Conservation (phyloP, 2,888 invertebrate genomes). For the Pollenia griseotomentosa region DNA sequence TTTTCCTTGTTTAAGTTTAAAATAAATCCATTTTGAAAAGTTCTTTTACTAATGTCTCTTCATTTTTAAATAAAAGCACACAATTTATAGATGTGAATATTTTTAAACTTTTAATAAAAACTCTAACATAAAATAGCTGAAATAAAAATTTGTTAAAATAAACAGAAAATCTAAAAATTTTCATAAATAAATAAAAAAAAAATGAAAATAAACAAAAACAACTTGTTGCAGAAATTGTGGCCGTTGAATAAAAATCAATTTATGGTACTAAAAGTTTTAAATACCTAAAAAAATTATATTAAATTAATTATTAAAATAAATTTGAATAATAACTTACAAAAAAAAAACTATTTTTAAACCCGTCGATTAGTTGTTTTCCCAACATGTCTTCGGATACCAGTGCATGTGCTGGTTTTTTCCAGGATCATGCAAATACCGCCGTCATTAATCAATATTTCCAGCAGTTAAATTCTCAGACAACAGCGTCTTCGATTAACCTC, state of each 20-base stretch:
- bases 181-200: constrained; percentile 10
- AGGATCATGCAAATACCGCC: constrained; percentile 79
- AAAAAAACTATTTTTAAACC: not conserved
- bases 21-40: not conserved
- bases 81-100: constrained; percentile 51
- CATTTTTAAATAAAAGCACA: constrained; percentile 59
- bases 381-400: constrained; percentile 64
- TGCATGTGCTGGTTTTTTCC: constrained; percentile 82
- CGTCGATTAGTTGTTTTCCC: not conserved
- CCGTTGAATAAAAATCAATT: constrained; percentile 69
- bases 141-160: not conserved
- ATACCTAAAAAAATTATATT: constrained; percentile 58
- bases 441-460: constrained; percentile 81
- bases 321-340: not conserved
- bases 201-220: constrained; percentile 69
- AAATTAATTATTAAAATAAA: not conserved
- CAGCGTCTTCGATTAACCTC: constrained; percentile 75
- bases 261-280: constrained; percentile 64
- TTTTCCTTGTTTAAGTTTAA: not conserved
- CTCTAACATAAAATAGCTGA: not conserved
- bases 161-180: not conserved
- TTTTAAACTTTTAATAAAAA: not conserved
- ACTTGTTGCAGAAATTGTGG: constrained; percentile 70
- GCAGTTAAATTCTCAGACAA: constrained; percentile 80
- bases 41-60: not conserved